Base-by-base conservation (phyloP, 2,888 invertebrate species). In the Hoplodrina blanda region DNA sequence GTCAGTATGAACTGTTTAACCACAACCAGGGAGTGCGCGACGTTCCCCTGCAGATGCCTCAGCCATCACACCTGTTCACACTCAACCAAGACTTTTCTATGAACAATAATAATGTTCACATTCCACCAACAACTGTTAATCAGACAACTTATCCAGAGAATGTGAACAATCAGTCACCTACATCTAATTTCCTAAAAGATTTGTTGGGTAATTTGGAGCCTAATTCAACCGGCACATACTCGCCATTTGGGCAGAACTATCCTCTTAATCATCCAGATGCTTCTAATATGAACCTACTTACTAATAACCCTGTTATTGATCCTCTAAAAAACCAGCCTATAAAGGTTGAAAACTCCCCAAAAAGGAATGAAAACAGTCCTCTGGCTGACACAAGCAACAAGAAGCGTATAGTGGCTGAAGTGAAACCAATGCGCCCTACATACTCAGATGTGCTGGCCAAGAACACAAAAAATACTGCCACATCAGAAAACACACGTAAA, bases 361-460 rank as follows among this genome's bases (percentile, higher is more conserved):
- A 95, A 73, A 89, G 93, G 69, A 94, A 93, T 90, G 96, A 95
- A 77, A 93, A 92, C 71, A 94, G 92, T 72, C 95, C 95, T 30
- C 82, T 96, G 62, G 96, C 96, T 83, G 96, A 96, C 69, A 96
- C 96, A 37, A 96, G 95, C 79, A 96, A 92, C 72, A 97, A 97
- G 83, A 97, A 97, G 69, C 96, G 98, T 62, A 98, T 98, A 90
- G 97, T 98, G 0, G 98, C 98, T 50, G 98, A 98, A 93, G 98
- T 98, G 0, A 98, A 98, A 87, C 98, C 98, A 0, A 98, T 98
- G 98, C 96, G 98, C 65, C 98, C 98, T 62, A 97, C 98, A 17
- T 98, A 98, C 90, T 98, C 98, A 0, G 98, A 98, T 94, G 98
- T 98, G 10, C 90, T 98, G 54, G 97, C 98, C 44, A 98, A 98